Evolutionary conservation across 2,888 invertebrate species (phyloP).

Genomic region (Geophilus truncorum): DNA sequence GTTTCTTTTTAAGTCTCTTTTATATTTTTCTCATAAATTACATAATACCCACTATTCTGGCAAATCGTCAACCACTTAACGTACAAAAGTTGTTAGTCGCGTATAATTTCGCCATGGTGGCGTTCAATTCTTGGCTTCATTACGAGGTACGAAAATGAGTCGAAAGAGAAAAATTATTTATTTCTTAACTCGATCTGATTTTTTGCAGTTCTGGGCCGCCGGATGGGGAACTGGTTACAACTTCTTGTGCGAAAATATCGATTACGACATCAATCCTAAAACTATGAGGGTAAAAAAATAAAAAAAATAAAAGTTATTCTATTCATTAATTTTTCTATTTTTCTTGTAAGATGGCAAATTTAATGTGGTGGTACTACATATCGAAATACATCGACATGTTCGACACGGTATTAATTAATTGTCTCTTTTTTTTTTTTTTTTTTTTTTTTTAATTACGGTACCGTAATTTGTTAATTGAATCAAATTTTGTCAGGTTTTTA

Average conservation of each 20-base stretch:
- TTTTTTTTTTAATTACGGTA: slow-evolving; percentile 18
- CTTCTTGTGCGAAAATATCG: not conserved
- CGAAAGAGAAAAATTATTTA: not conserved
- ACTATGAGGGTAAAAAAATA: not conserved
- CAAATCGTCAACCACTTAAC: not conserved
- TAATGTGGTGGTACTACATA: slow-evolving; percentile 94
- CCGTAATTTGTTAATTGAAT: too few species aligned
- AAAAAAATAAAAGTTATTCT: not conserved
- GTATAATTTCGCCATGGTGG: not conserved
- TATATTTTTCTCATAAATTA: not conserved
- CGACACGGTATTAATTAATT: slow-evolving; percentile 72
- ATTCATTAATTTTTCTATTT: slow-evolving; percentile 44
- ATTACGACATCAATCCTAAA: not conserved
- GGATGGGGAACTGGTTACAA: not conserved
- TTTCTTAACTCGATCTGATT: not conserved
- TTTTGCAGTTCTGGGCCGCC: not conserved
- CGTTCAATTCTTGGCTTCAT: not conserved
- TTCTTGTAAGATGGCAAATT: slow-evolving; percentile 77
- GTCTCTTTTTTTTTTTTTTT: not conserved
- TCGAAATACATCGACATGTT: slow-evolving; percentile 94
- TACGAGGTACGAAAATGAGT: not conserved
- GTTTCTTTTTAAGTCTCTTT: not conserved
- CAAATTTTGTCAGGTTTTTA: not conserved
- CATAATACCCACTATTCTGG: not conserved
- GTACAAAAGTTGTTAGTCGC: not conserved